Evolutionary conservation across 2,888 invertebrate species (phyloP).

Genomic region (Eulithis testata): DNA sequence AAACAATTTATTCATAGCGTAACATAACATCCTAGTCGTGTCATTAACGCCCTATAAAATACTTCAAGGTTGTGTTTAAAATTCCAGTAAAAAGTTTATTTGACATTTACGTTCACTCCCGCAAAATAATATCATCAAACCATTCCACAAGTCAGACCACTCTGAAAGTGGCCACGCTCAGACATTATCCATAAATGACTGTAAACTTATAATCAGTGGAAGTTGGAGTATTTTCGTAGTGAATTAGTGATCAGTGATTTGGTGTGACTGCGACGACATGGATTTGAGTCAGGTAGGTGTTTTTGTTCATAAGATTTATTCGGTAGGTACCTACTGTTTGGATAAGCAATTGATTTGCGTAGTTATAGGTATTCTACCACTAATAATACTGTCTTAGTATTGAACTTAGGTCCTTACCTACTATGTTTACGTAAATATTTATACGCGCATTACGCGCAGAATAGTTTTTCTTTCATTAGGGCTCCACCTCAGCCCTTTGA

Average conservation of each 20-base stretch:
- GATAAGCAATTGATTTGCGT: no score
- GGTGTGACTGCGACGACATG: constrained; percentile 41
- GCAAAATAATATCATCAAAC: background rate
- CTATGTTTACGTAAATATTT: no score
- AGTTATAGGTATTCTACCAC: no score
- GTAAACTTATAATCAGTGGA: background rate
- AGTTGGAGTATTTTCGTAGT: background rate
- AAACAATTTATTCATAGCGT: no score
- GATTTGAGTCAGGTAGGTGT: constrained; percentile 65
- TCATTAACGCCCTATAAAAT: background rate
- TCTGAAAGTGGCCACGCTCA: background rate
- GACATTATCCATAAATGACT: constrained; percentile 1
- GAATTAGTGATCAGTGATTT: constrained; percentile 17
- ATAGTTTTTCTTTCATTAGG: no score
- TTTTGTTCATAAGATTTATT: constrained; percentile 15
- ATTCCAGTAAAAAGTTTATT: background rate
- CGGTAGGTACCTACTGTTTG: no score
- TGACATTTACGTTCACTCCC: background rate
- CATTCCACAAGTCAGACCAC: background rate
- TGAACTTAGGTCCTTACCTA: no score
- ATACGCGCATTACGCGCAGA: no score
- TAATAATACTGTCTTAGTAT: no score
- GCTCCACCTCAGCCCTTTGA: no score
- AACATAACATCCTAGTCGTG: no score
- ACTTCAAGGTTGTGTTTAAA: constrained; percentile 1